A percentile compares a stretch with the other conserved stretches of the same genome.
Conservation (phyloP, 2,113 vertebrate genomes). For the Lycaon pictus region DNA sequence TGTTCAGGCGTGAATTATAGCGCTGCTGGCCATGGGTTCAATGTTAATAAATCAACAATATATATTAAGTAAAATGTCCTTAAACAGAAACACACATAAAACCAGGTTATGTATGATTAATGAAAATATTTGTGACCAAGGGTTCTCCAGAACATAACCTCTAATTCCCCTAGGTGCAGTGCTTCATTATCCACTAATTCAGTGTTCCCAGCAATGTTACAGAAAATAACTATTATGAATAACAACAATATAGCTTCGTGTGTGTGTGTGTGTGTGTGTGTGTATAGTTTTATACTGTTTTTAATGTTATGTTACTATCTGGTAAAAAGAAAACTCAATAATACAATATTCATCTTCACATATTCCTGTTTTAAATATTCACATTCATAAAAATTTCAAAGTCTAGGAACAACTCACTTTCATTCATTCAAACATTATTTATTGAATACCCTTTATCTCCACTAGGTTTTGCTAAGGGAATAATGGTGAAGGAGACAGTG, state of each 20-base stretch:
- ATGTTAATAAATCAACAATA: not conserved
- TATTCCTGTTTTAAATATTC: constrained; percentile 15
- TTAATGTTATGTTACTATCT: constrained; percentile 1
- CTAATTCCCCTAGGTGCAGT: not conserved
- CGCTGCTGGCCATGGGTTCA: not conserved
- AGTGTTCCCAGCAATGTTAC: not conserved
- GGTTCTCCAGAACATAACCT: not conserved
- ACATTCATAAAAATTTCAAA: not conserved
- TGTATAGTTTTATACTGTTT: not conserved
- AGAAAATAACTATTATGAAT: not conserved
- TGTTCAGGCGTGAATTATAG: not conserved
- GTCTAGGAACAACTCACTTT: not conserved
- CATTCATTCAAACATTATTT: not conserved
- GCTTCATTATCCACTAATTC: not conserved
- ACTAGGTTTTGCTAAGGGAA: not conserved
- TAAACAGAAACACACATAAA: not conserved
- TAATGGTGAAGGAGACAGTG: not conserved
- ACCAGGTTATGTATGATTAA: not conserved
- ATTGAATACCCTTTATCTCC: not conserved
- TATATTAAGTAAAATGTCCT: constrained; percentile 15
- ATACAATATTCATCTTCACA: not conserved
- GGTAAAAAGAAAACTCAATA: not conserved
- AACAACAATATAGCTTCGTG: not conserved
- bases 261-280: too few species aligned
- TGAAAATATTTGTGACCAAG: not conserved